A percentile compares a stretch with the other conserved stretches of the same genome.
Conservation (phyloP, 2,888 invertebrate species). For the Lasioglossum oenotherae region DNA sequence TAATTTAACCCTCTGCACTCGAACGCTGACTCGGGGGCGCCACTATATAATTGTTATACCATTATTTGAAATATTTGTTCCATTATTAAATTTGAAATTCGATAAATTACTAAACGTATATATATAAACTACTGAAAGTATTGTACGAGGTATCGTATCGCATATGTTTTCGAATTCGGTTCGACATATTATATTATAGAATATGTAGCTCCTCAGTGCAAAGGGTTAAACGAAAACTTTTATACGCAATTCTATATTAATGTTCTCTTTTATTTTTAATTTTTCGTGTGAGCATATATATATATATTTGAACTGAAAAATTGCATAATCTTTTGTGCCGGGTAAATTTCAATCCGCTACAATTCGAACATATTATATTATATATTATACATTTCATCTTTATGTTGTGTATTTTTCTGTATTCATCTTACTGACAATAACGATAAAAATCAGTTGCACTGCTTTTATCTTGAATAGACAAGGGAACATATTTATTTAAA, state of each 20-base stretch:
- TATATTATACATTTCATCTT: neutral
- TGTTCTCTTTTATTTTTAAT: neutral
- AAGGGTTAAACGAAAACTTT: neutral
- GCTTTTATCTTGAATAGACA: neutral
- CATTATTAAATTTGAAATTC: too few relatives aligned
- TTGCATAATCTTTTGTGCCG: conserved; percentile 55
- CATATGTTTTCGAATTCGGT: too few relatives aligned
- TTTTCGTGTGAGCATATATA: neutral
- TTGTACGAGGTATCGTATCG: too few relatives aligned
- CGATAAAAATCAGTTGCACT: neutral
- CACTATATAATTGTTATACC: too few relatives aligned
- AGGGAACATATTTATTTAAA: neutral
- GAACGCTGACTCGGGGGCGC: too few relatives aligned
- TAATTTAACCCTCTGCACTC: neutral
- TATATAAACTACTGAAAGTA: too few relatives aligned
- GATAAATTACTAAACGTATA: too few relatives aligned
- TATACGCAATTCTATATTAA: neutral
- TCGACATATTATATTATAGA: too few relatives aligned
- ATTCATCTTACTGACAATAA: neutral
- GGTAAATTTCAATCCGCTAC: neutral
- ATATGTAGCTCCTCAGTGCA: too few relatives aligned
- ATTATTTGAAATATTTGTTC: too few relatives aligned
- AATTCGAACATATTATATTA: neutral
- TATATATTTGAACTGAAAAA: neutral
- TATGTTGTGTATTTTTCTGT: conserved; percentile 13